Base-by-base conservation (phyloP, 30 jellyfish, hydroid and myxozoan species). In the Chrysaora quinquecirrha region DNA sequence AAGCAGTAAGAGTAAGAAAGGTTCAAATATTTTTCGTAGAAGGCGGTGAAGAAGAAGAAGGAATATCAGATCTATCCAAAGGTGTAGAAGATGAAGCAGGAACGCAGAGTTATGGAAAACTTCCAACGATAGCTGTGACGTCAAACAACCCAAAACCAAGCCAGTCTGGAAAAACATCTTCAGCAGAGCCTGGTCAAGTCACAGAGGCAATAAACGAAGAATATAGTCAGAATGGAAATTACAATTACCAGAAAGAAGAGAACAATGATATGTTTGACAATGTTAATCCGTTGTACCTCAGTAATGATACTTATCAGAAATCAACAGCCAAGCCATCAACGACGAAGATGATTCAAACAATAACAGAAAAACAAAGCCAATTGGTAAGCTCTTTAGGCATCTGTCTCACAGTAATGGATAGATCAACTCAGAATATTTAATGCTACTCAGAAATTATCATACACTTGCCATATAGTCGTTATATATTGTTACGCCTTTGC, bases 51-150 rank as follows among this genome's bases (percentile, higher is more conserved):
- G 65, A 82, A 20, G 18, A 19, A 32, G 78, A 20, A 4, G 63
- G 68, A 9, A 16, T 52, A 9, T 16, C 68, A 16, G 68, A 52
- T 16, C 7, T 10, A 52, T 52, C 65, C 61, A 82, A 82, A 69
- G 92, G 92, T 20, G 76, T 82, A 12, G 16, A 82, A 31, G 64
- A 70, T 29, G 92, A 82, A 34, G 92, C 71, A 56, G 64, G 54
- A 48, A 63, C 30, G 19, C 69, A 33, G 23, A 24, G 6, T 3
- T 82, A 82, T 34, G 73, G 66, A 4, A 43, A 4, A 52, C 23
- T 29, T 18, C 92, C 81, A 11, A 68, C 92, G 1, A 61, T 43
- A 24, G 20, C 90, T 22, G 68, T 2, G n/a, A 34, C 78, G 0
- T 14, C 54, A 0, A 27, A 19, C 60, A 34, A 70, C 22, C 62